These are phyloP conservation scores for Penaeus indicus DNA, from an alignment of 1,140 invertebrate genomes.

Conservation along the genomic window DNA sequence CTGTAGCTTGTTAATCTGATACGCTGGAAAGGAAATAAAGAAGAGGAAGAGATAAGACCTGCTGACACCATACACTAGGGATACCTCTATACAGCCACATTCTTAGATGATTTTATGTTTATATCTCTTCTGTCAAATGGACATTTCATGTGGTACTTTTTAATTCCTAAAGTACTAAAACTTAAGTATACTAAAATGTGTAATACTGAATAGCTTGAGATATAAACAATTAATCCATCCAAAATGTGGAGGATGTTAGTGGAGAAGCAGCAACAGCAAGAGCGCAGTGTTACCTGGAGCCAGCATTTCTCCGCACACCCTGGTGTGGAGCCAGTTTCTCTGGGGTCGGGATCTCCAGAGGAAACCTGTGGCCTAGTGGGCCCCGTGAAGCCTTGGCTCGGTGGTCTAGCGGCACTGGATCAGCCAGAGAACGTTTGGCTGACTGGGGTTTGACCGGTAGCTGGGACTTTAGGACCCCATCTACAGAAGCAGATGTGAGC, in stretches of 20 bases:
- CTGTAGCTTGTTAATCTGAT: conserved; percentile 31
- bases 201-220: not conserved
- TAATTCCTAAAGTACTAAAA: not conserved
- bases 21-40: not conserved
- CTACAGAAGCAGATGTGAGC: conserved; percentile 57
- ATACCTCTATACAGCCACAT: conserved; percentile 41
- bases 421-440: conserved; percentile 50
- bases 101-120: conserved; percentile 42
- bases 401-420: conserved; percentile 47
- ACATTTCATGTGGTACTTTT: too few species aligned
- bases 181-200: not conserved
- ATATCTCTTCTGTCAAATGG: too few species aligned
- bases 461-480: conserved; percentile 39
- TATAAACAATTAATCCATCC: conserved; percentile 28
- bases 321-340: conserved; percentile 53
- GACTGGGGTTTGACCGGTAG: conserved; percentile 28
- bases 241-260: conserved; percentile 57
- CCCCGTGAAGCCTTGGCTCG: conserved; percentile 49
- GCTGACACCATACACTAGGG: conserved; percentile 53
- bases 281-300: conserved; percentile 59
- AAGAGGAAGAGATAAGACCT: conserved; percentile 37
- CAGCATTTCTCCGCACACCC: conserved; percentile 50
- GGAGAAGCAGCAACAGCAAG: conserved; percentile 61
- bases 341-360: conserved; percentile 50
- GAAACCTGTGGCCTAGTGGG: conserved; percentile 48